Evolutionary conservation across 53 echinoderm and acorn worm genomes (phyloP), one percentile per base, ranked within the genome.

Genomic region (Patiria pectinifera): DNA sequence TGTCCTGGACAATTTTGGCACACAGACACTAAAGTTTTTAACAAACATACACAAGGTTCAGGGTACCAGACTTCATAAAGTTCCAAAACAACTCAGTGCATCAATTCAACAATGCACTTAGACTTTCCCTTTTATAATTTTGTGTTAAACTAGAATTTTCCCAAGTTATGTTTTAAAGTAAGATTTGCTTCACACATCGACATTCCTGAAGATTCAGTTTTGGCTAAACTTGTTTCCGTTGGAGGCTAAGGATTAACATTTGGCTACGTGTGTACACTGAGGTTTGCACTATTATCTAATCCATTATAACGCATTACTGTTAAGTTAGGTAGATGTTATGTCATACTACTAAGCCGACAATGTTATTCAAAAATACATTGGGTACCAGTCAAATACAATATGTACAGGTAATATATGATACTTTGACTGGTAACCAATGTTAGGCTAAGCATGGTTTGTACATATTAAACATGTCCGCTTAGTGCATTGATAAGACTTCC

Each of bases 381-480:
- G 79, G 45, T 79, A 46, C 79, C 79, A 79, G 48, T 45, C 79
- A 79, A 48, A 15, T 48, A 79, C 48, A 48, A 79, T 79, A 79
- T 79, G 48, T 46, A 79, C 48, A 48, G 45, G 48, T 44, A 62
- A 66, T 69, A 43, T 44, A 44, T 70, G 61, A 63, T 66, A 83
- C 48, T 16, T 62, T 83, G 74, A 74, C 74, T 74, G 74, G 74
- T 74, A 74, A 74, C 74, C 74, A 74, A 74, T 74, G 74, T 74
- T 21, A 74, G 19, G 74, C 18, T 74, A 74, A 74, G 24, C 74
- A n/a, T 23, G 22, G 10, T 74, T 74, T 74, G n/a, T 74, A 74
- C 74, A 74, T 18, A 23, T 74, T 74, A 23, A 69, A 69, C 21
- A 18, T 69, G 74, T 74, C 74, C 3, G 74, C 74, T 74, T 23